A percentile compares a stretch with the other conserved stretches of the same genome.
phyloP scores from a whole-genome alignment of 2,797 vertebrate species.

The Myripristis jacobus region DNA sequence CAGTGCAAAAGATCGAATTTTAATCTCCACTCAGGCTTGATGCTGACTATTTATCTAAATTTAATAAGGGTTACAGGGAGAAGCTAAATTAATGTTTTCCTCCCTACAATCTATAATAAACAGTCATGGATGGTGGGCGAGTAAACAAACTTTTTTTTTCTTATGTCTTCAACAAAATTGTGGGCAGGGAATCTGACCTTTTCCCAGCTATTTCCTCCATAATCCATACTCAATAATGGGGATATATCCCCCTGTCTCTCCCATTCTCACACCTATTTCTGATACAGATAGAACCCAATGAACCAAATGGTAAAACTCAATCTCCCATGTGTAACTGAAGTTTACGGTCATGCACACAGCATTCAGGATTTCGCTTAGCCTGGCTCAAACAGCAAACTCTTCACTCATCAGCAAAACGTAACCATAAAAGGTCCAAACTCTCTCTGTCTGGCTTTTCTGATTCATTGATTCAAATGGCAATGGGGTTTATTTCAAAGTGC shows the following conservation, averaged over 20 bases:
- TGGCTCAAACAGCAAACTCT: no score
- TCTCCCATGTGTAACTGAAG: no score
- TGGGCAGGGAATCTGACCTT: not conserved
- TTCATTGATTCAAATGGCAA: no score
- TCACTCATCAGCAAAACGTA: no score
- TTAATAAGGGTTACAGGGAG: constrained; percentile 25
- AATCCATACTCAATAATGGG: not conserved
- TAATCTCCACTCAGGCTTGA: constrained; percentile 34
- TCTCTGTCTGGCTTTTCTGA: no score
- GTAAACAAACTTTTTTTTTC: constrained; percentile 1
- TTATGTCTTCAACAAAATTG: constrained; percentile 29
- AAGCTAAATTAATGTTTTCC: not conserved
- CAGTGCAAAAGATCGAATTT: constrained; percentile 49
- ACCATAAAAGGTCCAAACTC: no score
- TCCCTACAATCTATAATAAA: constrained; percentile 20
- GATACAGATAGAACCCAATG: no score
- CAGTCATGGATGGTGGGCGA: not conserved
- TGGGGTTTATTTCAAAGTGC: no score
- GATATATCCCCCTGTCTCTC: not conserved
- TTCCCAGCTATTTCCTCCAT: not conserved
- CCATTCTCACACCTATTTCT: not conserved
- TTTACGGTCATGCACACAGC: no score
- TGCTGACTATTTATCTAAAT: constrained; percentile 27
- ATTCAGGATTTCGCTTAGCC: no score
- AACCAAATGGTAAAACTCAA: no score